These are phyloP conservation scores for Lasius fuliginosus DNA, from an alignment of 2,888 invertebrate genomes.

Conservation along the genomic window DNA sequence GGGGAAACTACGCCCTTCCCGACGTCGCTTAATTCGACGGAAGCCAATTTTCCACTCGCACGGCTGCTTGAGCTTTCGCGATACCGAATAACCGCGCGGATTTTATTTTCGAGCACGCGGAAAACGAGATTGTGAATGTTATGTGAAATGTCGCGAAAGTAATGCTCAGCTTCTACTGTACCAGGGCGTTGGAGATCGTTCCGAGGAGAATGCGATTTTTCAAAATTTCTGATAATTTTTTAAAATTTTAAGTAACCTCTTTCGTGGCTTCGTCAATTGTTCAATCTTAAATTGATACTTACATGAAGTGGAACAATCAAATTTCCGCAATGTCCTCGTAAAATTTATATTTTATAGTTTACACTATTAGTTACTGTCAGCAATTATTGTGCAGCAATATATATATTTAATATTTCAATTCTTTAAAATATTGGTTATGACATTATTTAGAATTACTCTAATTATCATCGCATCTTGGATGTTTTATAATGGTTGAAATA, in stretches of 20 bases:
- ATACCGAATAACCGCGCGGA: constrained; percentile 24
- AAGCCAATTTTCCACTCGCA: constrained; percentile 36
- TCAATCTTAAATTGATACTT: not conserved
- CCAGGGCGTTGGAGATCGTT: not conserved
- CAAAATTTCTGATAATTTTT: not conserved
- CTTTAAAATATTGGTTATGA: not conserved
- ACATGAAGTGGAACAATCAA: not conserved
- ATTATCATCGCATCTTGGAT: not conserved
- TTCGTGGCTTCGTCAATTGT: not conserved
- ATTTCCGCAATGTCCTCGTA: not conserved
- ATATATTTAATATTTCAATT: not conserved
- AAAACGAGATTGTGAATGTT: constrained; percentile 25
- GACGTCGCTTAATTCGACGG: constrained; percentile 54
- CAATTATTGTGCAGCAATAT: not conserved
- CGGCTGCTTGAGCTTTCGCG: constrained; percentile 33
- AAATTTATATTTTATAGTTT: not conserved
- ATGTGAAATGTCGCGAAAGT: constrained; percentile 26
- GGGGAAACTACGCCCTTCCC: constrained; percentile 25
- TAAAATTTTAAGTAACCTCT: not conserved
- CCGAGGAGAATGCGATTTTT: not conserved
- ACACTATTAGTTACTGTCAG: not conserved
- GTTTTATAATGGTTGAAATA: not conserved
- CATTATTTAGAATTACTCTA: not conserved
- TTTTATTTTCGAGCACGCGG: constrained; percentile 28
- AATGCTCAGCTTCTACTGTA: not conserved